Conservation (phyloP, 2,113 vertebrate species). For the Heptranchias perlo region DNA sequence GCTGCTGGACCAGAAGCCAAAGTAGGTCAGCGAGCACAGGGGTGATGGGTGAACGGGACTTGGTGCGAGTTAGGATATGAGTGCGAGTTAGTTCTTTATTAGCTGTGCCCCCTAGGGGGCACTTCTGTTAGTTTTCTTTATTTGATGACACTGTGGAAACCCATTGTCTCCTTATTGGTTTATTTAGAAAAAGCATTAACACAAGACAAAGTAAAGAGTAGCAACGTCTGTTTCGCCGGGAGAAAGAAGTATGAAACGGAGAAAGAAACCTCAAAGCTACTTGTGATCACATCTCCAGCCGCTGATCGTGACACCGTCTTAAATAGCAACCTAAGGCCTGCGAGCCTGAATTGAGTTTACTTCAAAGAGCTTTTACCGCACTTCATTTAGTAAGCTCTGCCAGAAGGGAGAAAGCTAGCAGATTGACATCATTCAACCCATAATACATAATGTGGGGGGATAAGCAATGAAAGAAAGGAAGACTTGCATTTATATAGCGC, state of each 20-base stretch:
- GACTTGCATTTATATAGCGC: background rate
- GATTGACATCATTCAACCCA: background rate
- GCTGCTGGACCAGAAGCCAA: background rate
- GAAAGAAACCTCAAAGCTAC: background rate
- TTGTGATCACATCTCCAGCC: background rate
- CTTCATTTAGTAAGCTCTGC: background rate
- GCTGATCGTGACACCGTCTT: background rate
- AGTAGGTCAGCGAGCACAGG: background rate
- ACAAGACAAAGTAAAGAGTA: background rate
- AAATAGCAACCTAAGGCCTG: background rate
- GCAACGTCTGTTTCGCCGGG: background rate
- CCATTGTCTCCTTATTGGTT: too few relatives aligned
- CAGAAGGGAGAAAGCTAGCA: background rate
- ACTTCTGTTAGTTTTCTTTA: background rate
- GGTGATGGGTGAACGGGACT: too few relatives aligned
- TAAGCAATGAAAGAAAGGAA: background rate
- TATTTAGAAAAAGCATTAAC: background rate
- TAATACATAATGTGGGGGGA: background rate
- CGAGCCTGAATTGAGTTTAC: background rate
- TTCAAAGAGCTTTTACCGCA: background rate
- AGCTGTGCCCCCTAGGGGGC: background rate
- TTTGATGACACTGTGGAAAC: background rate
- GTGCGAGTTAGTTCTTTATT: background rate
- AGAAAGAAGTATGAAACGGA: background rate
- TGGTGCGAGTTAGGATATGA: background rate